phyloP scores from a whole-genome alignment of 92 coral and sea anemone genomes.

The Pocillopora grandis region DNA sequence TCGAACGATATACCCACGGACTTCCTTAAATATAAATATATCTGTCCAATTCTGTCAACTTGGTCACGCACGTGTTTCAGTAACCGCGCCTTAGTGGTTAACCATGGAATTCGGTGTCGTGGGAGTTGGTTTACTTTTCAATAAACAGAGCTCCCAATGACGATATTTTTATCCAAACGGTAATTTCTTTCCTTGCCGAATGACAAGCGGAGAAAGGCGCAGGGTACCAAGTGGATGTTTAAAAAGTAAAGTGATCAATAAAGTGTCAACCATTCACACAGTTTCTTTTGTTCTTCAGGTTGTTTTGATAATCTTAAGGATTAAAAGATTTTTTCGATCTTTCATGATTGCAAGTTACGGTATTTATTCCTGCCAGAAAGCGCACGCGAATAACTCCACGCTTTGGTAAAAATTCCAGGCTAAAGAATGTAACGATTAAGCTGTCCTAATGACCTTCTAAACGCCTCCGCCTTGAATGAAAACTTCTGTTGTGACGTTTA shows the following conservation, averaged over 20 bases:
- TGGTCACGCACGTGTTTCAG: not conserved
- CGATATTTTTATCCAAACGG: not conserved
- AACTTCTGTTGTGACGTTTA: no score
- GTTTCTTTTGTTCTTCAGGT: not conserved
- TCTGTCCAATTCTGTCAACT: not conserved
- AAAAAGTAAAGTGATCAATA: no score
- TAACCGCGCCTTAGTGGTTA: conserved; percentile 25
- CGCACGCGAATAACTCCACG: no score
- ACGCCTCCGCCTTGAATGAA: no score
- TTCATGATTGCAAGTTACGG: not conserved
- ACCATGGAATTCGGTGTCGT: not conserved
- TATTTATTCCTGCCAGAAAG: no score
- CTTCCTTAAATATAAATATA: conserved; percentile 1
- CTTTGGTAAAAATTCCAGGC: no score
- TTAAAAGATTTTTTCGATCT: conserved; percentile 4
- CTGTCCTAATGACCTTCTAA: no score
- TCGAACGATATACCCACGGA: not conserved
- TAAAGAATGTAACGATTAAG: no score
- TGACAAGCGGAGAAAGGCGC: not conserved
- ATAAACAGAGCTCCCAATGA: not conserved
- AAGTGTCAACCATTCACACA: no score
- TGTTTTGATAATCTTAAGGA: conserved; percentile 4
- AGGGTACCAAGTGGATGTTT: no score
- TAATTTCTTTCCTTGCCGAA: not conserved
- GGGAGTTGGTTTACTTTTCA: not conserved